phyloP scores from a whole-genome alignment of 2,888 invertebrate species.

The Apamea monoglypha region DNA sequence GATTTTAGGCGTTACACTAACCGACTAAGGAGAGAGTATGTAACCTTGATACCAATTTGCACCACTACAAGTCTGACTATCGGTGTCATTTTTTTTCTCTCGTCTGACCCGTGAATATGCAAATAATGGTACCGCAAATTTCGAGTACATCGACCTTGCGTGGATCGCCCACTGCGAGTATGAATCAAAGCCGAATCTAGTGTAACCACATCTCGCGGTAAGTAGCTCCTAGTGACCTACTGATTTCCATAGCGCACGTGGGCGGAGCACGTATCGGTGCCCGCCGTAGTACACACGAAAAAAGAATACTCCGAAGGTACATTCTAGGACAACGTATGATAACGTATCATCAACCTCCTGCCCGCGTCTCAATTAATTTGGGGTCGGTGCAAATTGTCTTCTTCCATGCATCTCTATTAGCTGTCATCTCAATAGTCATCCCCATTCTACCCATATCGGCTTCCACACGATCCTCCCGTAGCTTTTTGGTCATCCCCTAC shows the following conservation, averaged over 20 bases:
- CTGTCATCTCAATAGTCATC: too few species aligned
- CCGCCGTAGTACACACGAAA: conserved; percentile 67
- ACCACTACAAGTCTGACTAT: conserved; percentile 80
- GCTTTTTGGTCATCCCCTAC: neutral
- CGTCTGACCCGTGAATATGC: conserved; percentile 85
- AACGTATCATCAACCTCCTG: neutral
- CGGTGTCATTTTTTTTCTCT: conserved; percentile 86
- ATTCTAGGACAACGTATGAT: neutral
- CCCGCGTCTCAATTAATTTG: neutral
- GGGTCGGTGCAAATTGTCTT: neutral
- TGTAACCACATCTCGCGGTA: conserved; percentile 74
- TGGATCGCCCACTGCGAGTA: conserved; percentile 81
- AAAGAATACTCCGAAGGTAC: conserved; percentile 13
- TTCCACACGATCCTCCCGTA: too few species aligned
- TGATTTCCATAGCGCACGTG: conserved; percentile 87
- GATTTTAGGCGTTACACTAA: conserved; percentile 89
- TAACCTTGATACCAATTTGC: conserved; percentile 89
- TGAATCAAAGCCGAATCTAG: conserved; percentile 85
- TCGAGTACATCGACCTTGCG: conserved; percentile 89
- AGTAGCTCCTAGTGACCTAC: conserved; percentile 88
- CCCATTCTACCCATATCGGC: neutral
- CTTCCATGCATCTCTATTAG: too few species aligned
- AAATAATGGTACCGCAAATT: conserved; percentile 88
- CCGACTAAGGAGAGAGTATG: conserved; percentile 88
- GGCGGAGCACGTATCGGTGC: conserved; percentile 74